phyloP scores from a whole-genome alignment of 2,797 vertebrate genomes.

The Pampus argenteus region DNA sequence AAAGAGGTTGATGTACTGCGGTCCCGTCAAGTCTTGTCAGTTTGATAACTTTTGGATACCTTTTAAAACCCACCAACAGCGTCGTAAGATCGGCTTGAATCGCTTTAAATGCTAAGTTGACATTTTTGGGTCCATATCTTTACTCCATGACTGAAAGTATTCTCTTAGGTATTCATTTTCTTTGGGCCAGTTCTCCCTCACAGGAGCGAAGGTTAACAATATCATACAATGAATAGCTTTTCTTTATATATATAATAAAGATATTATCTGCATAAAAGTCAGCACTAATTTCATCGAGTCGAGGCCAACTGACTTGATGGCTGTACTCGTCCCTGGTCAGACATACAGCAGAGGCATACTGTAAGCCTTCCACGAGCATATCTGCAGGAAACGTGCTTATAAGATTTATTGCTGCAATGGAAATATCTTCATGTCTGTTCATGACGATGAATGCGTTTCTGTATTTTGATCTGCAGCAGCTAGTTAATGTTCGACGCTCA shows the following conservation, averaged over 20 bases:
- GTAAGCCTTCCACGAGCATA: background rate
- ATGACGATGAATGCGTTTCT: conserved; percentile 16
- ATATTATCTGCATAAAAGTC: conserved; percentile 12
- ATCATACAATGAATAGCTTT: background rate
- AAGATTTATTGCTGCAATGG: conserved; percentile 1
- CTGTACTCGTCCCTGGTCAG: conserved; percentile 17
- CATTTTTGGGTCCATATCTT: conserved; percentile 74
- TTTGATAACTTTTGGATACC: conserved; percentile 79
- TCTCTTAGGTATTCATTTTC: conserved; percentile 12
- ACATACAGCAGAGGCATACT: background rate
- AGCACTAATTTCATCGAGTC: conserved; percentile 15
- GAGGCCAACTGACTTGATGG: conserved; percentile 2
- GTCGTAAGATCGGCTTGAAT: conserved; percentile 68
- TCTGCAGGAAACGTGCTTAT: conserved; percentile 20
- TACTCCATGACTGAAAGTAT: conserved; percentile 37
- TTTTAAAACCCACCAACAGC: conserved; percentile 74
- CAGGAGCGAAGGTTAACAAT: conserved; percentile 24
- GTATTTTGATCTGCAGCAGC: conserved; percentile 24
- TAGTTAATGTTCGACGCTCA: conserved; percentile 35
- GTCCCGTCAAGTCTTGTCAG: conserved; percentile 68
- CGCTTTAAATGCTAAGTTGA: conserved; percentile 77
- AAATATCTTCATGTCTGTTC: conserved; percentile 22
- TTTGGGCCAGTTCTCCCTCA: background rate
- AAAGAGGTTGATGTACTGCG: conserved; percentile 77
- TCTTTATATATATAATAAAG: conserved; percentile 39